Evolutionary conservation across 2,888 invertebrate species (phyloP), one percentile per base, ranked within the genome.

Genomic region (Acleris holmiana): DNA sequence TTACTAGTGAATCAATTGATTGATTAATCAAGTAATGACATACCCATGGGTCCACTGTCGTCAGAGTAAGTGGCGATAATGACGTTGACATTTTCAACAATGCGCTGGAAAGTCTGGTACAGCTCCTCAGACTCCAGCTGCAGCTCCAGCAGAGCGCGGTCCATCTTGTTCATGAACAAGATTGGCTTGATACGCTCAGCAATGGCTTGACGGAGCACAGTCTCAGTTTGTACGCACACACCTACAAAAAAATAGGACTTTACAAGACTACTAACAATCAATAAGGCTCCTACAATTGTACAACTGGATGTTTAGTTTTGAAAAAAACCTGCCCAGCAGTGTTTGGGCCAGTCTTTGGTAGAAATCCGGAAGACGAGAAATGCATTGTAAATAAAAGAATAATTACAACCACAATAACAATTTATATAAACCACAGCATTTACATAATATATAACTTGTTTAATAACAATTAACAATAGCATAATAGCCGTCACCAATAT

Each of bases 81-180:
- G 73, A 99, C 99, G 94, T 99, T 99, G 61, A 99, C 98, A 85
- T 99, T 99, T 93, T 99, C 99, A 78, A 99, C 99, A 84, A 99
- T 99, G 94, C 99, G 97, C 93, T 99, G 99, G 96, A 99, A 99
- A 79, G 98, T 99, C 93, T 99, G 99, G 93, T 98, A 99, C 63
- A 99, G 94, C 85, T 99, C 98, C 91, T 99, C 99, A 71, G 97
- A 95, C 69, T 98, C 99, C 78, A 99, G 93, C 86, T 99, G 99
- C 84, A 99, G 93, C 91, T 99, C 99, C 46, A 99, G 94, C 67
- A 99, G 94, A 75, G 99, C 99, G 77, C 99, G 97, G 94, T 99
- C 99, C 99, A 99, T 99, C 94, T 99, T 99, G 97, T 99, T 99
- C 99, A 99, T 99, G 96, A 99, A 99, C 79, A 99, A 94, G 76